A percentile compares a stretch with the other conserved stretches of the same genome.
Evolutionary conservation across 2,888 invertebrate species (phyloP).

Genomic region (Imbricaverruca yamaguchii): DNA sequence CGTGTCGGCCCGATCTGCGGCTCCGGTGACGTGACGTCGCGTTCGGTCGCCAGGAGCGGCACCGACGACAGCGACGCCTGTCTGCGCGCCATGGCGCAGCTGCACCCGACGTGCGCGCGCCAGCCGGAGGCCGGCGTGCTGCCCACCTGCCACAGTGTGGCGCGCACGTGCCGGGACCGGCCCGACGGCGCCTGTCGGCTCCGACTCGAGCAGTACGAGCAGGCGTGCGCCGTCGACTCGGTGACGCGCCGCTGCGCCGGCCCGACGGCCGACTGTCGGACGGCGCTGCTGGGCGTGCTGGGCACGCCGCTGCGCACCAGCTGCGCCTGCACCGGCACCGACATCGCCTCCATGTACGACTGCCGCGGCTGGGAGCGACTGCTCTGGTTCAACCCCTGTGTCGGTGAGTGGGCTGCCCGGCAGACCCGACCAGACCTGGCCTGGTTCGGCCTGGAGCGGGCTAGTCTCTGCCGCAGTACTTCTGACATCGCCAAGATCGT

Average conservation of each 20-base stretch:
- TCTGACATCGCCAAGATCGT: too few species aligned
- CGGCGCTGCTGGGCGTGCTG: conserved; percentile 76
- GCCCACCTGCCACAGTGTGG: conserved; percentile 69
- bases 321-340: conserved; percentile 63
- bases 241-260: conserved; percentile 84
- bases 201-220: conserved; percentile 78
- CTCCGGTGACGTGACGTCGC: too few species aligned
- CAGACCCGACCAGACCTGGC: too few species aligned
- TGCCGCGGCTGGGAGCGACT: conserved; percentile 52
- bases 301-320: conserved; percentile 81
- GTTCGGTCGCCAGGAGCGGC: background rate
- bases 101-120: conserved; percentile 83
- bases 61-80: conserved; percentile 58
- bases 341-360: conserved; percentile 64
- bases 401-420: too few species aligned
- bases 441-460: too few species aligned
- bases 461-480: too few species aligned
- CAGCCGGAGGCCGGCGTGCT: conserved; percentile 62
- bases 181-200: conserved; percentile 48
- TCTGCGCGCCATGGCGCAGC: conserved; percentile 77
- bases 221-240: conserved; percentile 83
- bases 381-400: too few species aligned
- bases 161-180: conserved; percentile 38
- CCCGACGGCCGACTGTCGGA: conserved; percentile 71
- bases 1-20: too few species aligned